phyloP scores from a whole-genome alignment of 2,797 vertebrate genomes.

The Hippopotamyrus pictus region DNA sequence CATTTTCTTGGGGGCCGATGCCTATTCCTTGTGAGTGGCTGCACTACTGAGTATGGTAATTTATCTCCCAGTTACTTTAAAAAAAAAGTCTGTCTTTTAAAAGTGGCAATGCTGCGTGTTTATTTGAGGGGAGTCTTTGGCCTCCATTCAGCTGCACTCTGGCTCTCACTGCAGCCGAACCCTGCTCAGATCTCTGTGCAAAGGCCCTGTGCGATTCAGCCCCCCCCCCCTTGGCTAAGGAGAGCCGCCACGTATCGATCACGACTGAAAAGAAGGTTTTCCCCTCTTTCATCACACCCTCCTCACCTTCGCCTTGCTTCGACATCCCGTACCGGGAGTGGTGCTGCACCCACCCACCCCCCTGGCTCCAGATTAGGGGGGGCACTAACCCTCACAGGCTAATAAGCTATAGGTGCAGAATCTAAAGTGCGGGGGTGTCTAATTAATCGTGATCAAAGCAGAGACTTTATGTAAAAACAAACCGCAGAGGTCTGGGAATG shows the following conservation, averaged over 20 bases:
- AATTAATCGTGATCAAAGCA: conserved; percentile 72
- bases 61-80: neutral
- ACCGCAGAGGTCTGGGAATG: conserved; percentile 57
- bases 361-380: conserved; percentile 64
- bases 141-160: conserved; percentile 15
- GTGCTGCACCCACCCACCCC: conserved; percentile 74
- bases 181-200: conserved; percentile 68
- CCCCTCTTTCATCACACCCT: conserved; percentile 57
- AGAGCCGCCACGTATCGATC: conserved; percentile 61
- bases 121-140: conserved; percentile 8
- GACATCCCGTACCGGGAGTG: conserved; percentile 60
- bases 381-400: conserved; percentile 52
- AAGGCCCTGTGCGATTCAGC: conserved; percentile 56
- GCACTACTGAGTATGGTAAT: neutral
- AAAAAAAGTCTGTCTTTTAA: neutral
- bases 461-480: conserved; percentile 66
- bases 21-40: neutral
- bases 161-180: neutral
- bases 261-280: conserved; percentile 49
- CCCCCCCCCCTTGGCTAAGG: conserved; percentile 63
- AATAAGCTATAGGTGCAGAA: conserved; percentile 62
- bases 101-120: neutral
- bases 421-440: conserved; percentile 53
- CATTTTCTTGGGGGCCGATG: neutral
- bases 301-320: conserved; percentile 59